Evolutionary conservation across 35 echinoderm and acorn worm genomes (phyloP), one percentile per base, ranked within the genome.

Genomic region (Ptychodera flava): DNA sequence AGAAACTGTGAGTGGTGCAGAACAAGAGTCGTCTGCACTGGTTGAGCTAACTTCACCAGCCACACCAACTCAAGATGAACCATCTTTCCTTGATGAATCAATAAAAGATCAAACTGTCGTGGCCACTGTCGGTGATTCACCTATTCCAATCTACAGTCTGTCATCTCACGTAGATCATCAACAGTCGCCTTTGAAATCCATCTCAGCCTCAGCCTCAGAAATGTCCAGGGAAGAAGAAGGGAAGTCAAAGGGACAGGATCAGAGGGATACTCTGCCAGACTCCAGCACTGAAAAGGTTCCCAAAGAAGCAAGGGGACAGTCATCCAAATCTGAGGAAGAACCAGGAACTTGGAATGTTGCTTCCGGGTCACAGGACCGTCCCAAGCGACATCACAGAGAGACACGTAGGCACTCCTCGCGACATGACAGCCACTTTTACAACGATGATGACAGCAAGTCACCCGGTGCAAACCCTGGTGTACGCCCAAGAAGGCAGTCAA

Each of bases 61-160:
- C 38, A 95, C 93, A 16, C 93, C 93, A 33, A 95, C 93, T 1
- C 93, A 95, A 85, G 93, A 95, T 92, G 93, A 95, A 86, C 90
- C 85, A 14, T 53, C 85, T 80, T 85, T 35, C 12, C 33, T 31
- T 34, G 93, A 89, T 28, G 79, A 52, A 33, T 80, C 34, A 35
- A 90, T 52, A 86, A 86, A 36, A 79, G 88, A 87, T 35, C n/a
- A 80, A 81, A 52, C 78, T 45, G 45, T 64, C 6, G 22, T 64
- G 45, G 45, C 45, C 45, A 64, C 45, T 64, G 45, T 22, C 6
- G 45, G 45, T 12, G 45, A 64, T 35, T 78, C 89, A 86, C 78
- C 89, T 16, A 91, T 86, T 10, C 89, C 89, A 64, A 91, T 86
- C 29, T 91, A 85, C 34, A 81, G 83, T 33, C 35, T 91, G 12